Base-by-base conservation (phyloP, 2,113 vertebrate species). In the Neopipo cinnamomea region DNA sequence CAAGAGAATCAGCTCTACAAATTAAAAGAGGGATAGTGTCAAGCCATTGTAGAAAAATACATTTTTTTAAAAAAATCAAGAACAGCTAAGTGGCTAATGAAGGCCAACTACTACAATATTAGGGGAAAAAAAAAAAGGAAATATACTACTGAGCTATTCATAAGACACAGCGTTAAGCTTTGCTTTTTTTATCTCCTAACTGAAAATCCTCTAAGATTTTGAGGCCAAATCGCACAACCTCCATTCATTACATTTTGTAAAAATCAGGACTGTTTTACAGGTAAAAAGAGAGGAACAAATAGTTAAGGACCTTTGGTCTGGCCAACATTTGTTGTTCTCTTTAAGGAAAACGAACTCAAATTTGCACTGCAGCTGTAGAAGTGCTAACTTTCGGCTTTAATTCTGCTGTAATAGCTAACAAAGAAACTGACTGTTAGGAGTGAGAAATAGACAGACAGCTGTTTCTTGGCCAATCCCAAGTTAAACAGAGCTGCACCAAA, bases 351-450 rank as follows among this genome's bases (percentile, higher is more conserved):
- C 35, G 10, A 85, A 85, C 52, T 24, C 55, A 83, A 92, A 94
- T 91, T 92, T 77, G 55, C 33, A 77, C 44, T 68, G 82, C 78
- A 95, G 93, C 76, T 74, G 65, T 81, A 81, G 62, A 96, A 71
- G 30, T 30, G 89, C 78, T 90, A 96, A 96, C 85, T 91, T 95
- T 75, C 70, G 8, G 58, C 72, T 95, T 92, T 94, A 95, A 93
- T 92, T 96, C 83, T 86, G 66, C 72, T 61, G 20, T 62, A 92
- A 72, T 3, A 87, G 53, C 61, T 91, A 94, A 96, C 93, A 97
- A 96, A 93, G 82, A 77, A 87, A 62, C 68, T 28, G 55, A 61
- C 46, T 88, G 79, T 68, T 56, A 55, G 2, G 10, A 52, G 30
- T 8, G 31, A 90, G 82, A 61, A 91, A 85, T 89, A 93, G 59